Percentiles rank a stretch among this genome's conserved stretches.
Conservation (phyloP, 2,113 vertebrate genomes). For the Ariopsis seemanni region DNA sequence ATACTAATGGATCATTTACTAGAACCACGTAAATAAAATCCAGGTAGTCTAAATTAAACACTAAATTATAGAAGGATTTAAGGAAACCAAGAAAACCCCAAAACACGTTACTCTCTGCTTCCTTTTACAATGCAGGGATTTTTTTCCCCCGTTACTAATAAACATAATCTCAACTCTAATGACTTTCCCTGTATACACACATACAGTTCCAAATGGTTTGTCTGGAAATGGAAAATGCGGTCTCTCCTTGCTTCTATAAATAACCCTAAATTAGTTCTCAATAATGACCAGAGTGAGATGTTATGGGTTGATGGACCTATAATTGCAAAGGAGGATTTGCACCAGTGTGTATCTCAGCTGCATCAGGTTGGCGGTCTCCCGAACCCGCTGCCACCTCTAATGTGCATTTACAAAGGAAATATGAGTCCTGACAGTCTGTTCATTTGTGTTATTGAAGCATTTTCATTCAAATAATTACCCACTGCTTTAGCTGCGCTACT, state of each 20-base stretch:
- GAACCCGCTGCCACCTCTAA: conserved; percentile 20
- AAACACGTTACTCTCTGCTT: not conserved
- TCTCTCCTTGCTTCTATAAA: conserved; percentile 32
- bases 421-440: not conserved
- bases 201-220: conserved; percentile 5
- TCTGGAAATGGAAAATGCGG: not conserved
- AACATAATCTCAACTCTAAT: conserved; percentile 25
- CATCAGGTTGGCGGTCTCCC: not conserved
- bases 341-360: conserved; percentile 28
- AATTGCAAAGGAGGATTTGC: conserved; percentile 46
- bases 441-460: not conserved
- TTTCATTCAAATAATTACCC: not conserved
- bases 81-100: not conserved
- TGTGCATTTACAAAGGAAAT: conserved; percentile 6
- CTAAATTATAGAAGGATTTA: not conserved
- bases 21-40: not conserved
- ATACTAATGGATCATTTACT: not conserved
- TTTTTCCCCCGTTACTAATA: conserved; percentile 8
- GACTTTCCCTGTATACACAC: conserved; percentile 14
- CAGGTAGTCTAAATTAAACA: not conserved
- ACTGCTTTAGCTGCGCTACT: not conserved
- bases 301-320: conserved; percentile 36
- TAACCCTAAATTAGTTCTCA: conserved; percentile 37
- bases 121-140: conserved; percentile 43
- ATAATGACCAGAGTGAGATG: conserved; percentile 37